phyloP scores from a whole-genome alignment of 2,797 vertebrate genomes.

The Gambusia yucatana region DNA sequence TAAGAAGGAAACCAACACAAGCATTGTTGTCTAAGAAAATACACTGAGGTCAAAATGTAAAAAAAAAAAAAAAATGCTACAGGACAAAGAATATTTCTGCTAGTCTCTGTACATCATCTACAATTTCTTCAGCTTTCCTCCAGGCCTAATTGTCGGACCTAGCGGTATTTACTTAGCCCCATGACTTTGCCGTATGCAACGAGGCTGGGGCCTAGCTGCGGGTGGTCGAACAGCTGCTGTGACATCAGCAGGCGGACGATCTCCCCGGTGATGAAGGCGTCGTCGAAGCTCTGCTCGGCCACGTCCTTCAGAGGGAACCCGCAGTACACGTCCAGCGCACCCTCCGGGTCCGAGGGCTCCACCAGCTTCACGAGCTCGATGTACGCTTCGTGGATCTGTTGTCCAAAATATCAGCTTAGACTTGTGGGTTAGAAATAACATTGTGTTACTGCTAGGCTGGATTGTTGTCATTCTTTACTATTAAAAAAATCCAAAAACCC shows the following conservation, averaged over 20 bases:
- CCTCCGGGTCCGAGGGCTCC: conserved; percentile 67
- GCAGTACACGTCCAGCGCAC: conserved; percentile 76
- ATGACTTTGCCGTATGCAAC: conserved; percentile 76
- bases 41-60: neutral
- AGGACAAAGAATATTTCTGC: neutral
- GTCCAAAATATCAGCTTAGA: neutral
- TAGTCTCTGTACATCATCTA: neutral
- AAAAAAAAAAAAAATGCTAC: neutral
- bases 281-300: conserved; percentile 72
- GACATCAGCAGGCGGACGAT: conserved; percentile 75
- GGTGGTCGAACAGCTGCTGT: conserved; percentile 74
- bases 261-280: conserved; percentile 81
- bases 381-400: conserved; percentile 77
- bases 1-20: neutral
- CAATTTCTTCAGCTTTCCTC: neutral
- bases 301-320: conserved; percentile 72
- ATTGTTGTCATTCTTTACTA: too few species aligned
- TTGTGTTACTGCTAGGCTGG: neutral
- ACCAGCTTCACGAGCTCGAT: conserved; percentile 73
- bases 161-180: conserved; percentile 69
- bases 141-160: neutral
- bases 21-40: too few species aligned
- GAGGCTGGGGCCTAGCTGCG: conserved; percentile 65
- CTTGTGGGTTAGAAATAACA: neutral
- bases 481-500: too few species aligned